phyloP scores from a whole-genome alignment of 2,888 invertebrate species.

The Hirtodrosophila trivittata region DNA sequence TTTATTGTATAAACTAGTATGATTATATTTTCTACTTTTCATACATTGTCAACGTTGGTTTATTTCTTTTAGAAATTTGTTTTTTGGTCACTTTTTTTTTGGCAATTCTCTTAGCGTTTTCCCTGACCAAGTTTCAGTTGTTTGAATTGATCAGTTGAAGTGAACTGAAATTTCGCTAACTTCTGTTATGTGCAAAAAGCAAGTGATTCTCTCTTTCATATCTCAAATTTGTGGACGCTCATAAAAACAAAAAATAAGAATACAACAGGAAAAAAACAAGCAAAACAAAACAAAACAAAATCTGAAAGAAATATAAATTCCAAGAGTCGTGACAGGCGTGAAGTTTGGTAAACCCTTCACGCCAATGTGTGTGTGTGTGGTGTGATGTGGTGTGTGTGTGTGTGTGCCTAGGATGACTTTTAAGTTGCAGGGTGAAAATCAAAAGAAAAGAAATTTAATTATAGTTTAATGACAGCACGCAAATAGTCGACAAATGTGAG shows the following conservation, averaged over 20 bases:
- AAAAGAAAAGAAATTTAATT: slow-evolving; percentile 79
- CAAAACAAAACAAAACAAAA: slow-evolving; percentile 18
- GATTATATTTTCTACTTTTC: no score
- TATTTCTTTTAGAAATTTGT: slow-evolving; percentile 19
- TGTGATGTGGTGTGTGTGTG: slow-evolving; percentile 26
- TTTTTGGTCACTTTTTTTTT: background rate
- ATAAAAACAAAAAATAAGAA: slow-evolving; percentile 1
- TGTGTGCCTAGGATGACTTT: slow-evolving; percentile 59
- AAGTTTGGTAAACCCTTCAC: slow-evolving; percentile 71
- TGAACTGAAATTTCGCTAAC: slow-evolving; percentile 36
- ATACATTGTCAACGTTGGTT: slow-evolving; percentile 1
- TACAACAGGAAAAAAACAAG: slow-evolving; percentile 25
- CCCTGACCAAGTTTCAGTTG: slow-evolving; percentile 32
- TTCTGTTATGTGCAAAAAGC: slow-evolving; percentile 32
- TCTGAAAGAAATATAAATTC: slow-evolving; percentile 34
- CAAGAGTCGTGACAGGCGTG: slow-evolving; percentile 65
- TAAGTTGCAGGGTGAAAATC: slow-evolving; percentile 74
- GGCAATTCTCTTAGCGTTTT: slow-evolving; percentile 16
- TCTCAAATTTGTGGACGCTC: slow-evolving; percentile 27
- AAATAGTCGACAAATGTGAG: slow-evolving; percentile 71
- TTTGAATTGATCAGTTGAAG: slow-evolving; percentile 20
- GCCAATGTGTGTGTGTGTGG: slow-evolving; percentile 26
- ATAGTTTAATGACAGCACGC: slow-evolving; percentile 72
- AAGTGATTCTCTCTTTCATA: slow-evolving; percentile 32
- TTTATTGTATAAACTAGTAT: no score